Base-by-base conservation (phyloP, 2,888 invertebrate genomes). In the Spodoptera exigua region DNA sequence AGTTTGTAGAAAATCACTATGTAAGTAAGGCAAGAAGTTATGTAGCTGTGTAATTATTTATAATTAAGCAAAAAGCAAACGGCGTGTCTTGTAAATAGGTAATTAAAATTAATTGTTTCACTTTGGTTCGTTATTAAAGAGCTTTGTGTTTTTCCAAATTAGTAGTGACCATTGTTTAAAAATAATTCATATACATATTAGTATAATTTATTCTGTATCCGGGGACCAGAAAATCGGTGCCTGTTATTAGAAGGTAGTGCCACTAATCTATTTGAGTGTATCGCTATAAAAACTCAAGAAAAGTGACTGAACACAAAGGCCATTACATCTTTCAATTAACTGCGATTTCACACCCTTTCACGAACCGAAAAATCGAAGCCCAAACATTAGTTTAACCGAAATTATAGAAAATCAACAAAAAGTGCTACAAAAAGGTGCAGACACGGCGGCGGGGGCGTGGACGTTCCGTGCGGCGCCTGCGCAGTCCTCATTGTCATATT, bases 311-410 rank as follows among this genome's bases (percentile, higher is more conserved):
- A 88, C 88, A 91, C 91, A 91, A 92, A 90, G 89, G 88, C 88
- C 85, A 89, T 92, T 91, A 87, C 88, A 89, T 89, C 89, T 88
- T 89, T 85, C 90, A 90, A 94, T 94, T 94, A 94, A 91, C 85
- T 92, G 70, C 89, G 85, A 94, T 94, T 94, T 94, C 94, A 94
- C 94, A 93, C 92, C 86, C 90, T 91, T 92, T 93, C 92, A 94
- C 90, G 94, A 94, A 93, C 94, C 94, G 92, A 91, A 89, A 93
- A 94, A 94, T 94, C 91, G 92, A 90, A 93, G 89, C 86, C 91
- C 94, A 94, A 94, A 94, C 94, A 94, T 93, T 93, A 92, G 93
- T 92, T 93, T 93, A 91, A 89, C 90, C 89, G 82, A 91, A 91
- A 93, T 93, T 94, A 94, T 86, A 86, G 87, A 88, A 92, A 92